A percentile compares a stretch with the other conserved stretches of the same genome.
phyloP scores from a whole-genome alignment of 2,797 vertebrate genomes.

The Gastrophryne carolinensis region DNA sequence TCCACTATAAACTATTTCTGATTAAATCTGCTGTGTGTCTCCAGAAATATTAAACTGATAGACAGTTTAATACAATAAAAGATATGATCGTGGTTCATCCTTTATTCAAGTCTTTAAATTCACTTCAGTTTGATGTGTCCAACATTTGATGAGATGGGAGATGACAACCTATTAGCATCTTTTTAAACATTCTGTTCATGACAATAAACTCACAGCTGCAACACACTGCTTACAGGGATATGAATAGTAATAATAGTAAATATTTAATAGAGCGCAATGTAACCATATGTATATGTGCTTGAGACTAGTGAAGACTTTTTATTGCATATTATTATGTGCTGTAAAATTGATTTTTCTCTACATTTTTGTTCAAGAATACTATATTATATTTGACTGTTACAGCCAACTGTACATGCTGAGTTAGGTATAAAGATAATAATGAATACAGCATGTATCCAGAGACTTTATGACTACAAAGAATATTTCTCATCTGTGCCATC shows the following conservation, averaged over 20 bases:
- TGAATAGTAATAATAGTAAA: not conserved
- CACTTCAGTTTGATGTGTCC: not conserved
- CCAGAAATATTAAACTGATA: conserved; percentile 22
- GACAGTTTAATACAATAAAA: conserved; percentile 14
- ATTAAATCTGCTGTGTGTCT: conserved; percentile 20
- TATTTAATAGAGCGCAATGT: not conserved
- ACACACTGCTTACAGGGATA: not conserved
- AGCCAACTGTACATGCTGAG: not conserved
- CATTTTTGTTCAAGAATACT: not conserved
- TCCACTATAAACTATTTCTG: conserved; percentile 2
- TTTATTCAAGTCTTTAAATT: not conserved
- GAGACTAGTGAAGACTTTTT: too few species aligned
- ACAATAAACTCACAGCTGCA: not conserved
- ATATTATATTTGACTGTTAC: not conserved
- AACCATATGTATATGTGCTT: not conserved
- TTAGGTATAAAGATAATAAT: not conserved
- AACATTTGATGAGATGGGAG: not conserved
- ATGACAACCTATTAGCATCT: not conserved
- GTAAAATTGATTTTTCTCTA: not conserved
- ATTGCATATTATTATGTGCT: not conserved
- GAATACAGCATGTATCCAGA: not conserved
- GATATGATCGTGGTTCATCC: not conserved
- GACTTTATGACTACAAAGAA: not conserved
- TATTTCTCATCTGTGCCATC: not conserved
- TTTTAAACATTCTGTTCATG: not conserved